Base-by-base conservation (phyloP, 1,140 invertebrate genomes). In the Drosophila suzukii region DNA sequence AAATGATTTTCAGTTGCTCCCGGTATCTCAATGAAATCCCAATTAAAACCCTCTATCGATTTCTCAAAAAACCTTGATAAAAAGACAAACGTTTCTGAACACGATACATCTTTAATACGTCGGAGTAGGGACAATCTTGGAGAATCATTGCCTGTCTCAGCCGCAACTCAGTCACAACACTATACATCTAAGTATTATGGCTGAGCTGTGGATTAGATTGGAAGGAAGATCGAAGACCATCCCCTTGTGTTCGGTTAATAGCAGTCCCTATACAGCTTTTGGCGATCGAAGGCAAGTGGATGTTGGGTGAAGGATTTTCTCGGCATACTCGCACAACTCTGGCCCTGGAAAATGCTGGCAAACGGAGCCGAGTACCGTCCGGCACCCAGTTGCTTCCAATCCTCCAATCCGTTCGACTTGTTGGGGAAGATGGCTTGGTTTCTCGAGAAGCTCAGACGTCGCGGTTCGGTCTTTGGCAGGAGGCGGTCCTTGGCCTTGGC, bases 41-140 rank as follows among this genome's bases (percentile, higher is more conserved):
- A 27, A 27, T 27, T 2, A 38, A 12, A 13, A 38, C 3, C 36
- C 12, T 13, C 27, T 4, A 27, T 27, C 3, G 32, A 10, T 34
- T 10, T 34, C 27, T 34, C 8, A 3, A 34, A 32, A 6, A 32
- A 34, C 32, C 8, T 10, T 10, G 32, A 34, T 34, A 2, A 34
- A 32, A 55, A 55, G 7, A n/a, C 4, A 4, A 11, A 10, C 32
- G 24, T n/a, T 10, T 36, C 30, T 68, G 32, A n/a, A 68, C 24
- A 68, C 10, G 7, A 43, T 27, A 58, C 36, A 41, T 24, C 11
- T 71, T 71, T 70, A 70, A 70, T 71, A 49, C 20, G 43, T 38
- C 13, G 1, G 41, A 1, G 34, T 46, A 11, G 4, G 20, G 32
- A 27, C 6, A 39, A 12, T 20, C 30, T 4, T 27, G 6, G 12